Percentiles rank a stretch among this genome's conserved stretches.
These are phyloP conservation scores for Margaritifera margaritifera DNA, from an alignment of 2,888 invertebrate genomes.

Conservation along the genomic window DNA sequence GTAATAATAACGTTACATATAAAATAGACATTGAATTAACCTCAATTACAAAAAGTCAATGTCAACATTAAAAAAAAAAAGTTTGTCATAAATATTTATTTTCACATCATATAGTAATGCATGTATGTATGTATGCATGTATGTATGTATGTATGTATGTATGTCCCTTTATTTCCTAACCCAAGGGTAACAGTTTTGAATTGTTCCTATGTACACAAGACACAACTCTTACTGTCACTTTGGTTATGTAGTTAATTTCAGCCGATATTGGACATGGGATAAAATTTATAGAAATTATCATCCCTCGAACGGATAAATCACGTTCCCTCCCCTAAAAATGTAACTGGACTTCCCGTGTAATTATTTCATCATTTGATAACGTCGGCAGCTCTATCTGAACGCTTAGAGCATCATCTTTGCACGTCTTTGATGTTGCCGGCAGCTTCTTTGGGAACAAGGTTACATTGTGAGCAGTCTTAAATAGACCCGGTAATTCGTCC, in stretches of 20 bases:
- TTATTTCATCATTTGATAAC: background rate
- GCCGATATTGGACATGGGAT: background rate
- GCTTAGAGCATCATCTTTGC: background rate
- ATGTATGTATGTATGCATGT: too few relatives aligned
- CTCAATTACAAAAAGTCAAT: too few relatives aligned
- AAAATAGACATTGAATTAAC: too few relatives aligned
- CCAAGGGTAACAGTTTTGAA: too few relatives aligned
- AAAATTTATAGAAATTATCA: background rate
- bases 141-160: too few relatives aligned
- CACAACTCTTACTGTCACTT: too few relatives aligned
- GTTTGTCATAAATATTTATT: too few relatives aligned
- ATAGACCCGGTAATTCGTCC: constrained; percentile 5
- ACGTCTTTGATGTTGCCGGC: constrained; percentile 15
- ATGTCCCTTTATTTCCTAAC: too few relatives aligned
- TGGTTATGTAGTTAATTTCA: background rate
- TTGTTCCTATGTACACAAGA: too few relatives aligned
- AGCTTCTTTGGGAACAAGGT: constrained; percentile 8
- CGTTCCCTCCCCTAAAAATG: background rate
- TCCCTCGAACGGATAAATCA: background rate
- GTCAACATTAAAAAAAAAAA: too few relatives aligned
- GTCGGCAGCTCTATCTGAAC: background rate
- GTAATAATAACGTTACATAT: too few relatives aligned
- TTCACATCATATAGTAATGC: too few relatives aligned
- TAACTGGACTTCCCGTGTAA: background rate
- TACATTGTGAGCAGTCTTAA: background rate